Conservation (phyloP, 2,797 vertebrate genomes). For the Eulemur mongoz region DNA sequence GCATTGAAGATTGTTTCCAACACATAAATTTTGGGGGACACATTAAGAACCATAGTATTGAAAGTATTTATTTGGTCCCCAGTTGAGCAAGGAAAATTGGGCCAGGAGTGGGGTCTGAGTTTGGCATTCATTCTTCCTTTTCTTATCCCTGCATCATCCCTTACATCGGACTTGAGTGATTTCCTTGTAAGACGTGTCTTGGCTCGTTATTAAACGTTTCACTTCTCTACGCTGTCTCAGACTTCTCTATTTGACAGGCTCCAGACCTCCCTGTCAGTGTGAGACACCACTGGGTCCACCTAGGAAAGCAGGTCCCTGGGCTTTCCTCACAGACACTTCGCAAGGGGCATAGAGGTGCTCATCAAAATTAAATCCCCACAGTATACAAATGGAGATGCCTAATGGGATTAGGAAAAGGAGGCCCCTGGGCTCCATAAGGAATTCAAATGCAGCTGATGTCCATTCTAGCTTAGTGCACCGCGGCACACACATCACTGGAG, state of each 20-base stretch:
- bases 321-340: not conserved
- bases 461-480: no score
- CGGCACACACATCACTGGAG: accelerated
- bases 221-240: not conserved
- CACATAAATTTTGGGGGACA: not conserved
- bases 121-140: not conserved
- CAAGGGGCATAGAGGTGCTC: not conserved
- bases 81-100: not conserved
- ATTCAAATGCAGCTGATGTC: not conserved
- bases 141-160: not conserved
- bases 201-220: not conserved
- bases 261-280: not conserved
- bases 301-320: not conserved
- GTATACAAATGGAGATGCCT: not conserved
- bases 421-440: not conserved
- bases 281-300: not conserved
- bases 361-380: not conserved
- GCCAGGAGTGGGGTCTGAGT: not conserved
- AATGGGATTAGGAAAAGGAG: not conserved
- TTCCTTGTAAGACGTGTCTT: not conserved
- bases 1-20: not conserved
- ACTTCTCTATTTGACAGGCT: not conserved
- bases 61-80: not conserved
- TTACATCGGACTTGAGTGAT: not conserved
- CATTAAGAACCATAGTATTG: not conserved